These are phyloP conservation scores for Myiozetetes cayanensis DNA, from an alignment of 2,113 vertebrate species.

Conservation along the genomic window DNA sequence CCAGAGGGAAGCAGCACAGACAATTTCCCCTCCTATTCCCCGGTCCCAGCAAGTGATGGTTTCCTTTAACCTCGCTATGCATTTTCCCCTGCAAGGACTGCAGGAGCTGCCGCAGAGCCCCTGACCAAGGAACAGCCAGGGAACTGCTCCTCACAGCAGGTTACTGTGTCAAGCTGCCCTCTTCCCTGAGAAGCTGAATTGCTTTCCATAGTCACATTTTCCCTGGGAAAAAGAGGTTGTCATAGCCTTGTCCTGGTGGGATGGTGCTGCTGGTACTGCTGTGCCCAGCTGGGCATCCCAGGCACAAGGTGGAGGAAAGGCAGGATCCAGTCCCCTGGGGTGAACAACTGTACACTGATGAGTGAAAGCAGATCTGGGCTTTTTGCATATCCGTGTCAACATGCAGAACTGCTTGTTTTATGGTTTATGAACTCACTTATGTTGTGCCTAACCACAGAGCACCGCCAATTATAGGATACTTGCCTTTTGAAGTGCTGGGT, in stretches of 20 bases:
- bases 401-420: neutral
- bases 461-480: slow-evolving; percentile 83
- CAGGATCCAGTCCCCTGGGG: neutral
- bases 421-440: neutral
- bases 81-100: neutral
- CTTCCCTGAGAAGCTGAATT: neutral
- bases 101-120: neutral
- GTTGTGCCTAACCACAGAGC: slow-evolving; percentile 64
- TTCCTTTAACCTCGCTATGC: neutral
- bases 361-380: neutral
- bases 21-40: neutral
- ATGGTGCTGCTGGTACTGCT: accelerated
- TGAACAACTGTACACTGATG: accelerated
- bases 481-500: slow-evolving; percentile 85
- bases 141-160: neutral
- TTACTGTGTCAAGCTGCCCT: neutral
- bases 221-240: neutral
- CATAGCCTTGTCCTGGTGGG: neutral
- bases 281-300: neutral
- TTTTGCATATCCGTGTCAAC: neutral
- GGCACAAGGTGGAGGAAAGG: neutral
- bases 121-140: neutral
- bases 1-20: neutral
- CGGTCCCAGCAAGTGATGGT: neutral
- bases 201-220: neutral